Evolutionary conservation across 1,140 invertebrate species (phyloP), one percentile per base, ranked within the genome.

Genomic region (Hormaphis cornu): DNA sequence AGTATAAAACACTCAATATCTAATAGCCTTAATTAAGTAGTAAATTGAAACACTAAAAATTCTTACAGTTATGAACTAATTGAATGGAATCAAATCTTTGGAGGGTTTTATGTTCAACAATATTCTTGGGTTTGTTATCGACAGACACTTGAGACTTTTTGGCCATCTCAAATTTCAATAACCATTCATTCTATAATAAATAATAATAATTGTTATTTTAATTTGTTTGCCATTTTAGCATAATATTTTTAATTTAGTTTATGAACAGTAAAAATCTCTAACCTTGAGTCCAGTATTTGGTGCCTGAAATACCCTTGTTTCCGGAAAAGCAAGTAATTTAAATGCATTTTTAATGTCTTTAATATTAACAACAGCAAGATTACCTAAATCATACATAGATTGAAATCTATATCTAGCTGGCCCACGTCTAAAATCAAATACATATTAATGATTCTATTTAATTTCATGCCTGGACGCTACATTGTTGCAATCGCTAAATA

Each of bases 301-400:
- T 74, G 92, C 93, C 75, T 95, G 92, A 78, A 96, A 95, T 44
- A 96, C 87, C 76, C 93, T 86, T 1, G 92, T 91, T 74, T 95
- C 93, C 16, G 94, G 93, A 77, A 95, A 95, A 70, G 93, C 93
- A 69, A 98, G 80, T 1, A 97, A 83, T 79, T 97, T 97, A 74
- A 97, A 96, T 4, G 92, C 91, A 70, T 86, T 89, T 53, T 90
- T 91, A 69, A 93, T 81, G 81, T 98, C 94, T 73, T 90, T 84
- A 4, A 98, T 91, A 81, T 98, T 98, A 0, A 99, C 94, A 20
- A 97, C 89, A 30, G 94, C 95, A 71, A 98, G 79, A 76, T 86
- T 93, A 76, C 92, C 91, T 2, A 98, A 81, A 74, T 95, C 90
- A 78, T 97, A 97, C 74, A 91, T 84, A 6, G 85, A 86, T 79